Base-by-base conservation (phyloP, 2,888 invertebrate species). In the Amiota mariae region DNA sequence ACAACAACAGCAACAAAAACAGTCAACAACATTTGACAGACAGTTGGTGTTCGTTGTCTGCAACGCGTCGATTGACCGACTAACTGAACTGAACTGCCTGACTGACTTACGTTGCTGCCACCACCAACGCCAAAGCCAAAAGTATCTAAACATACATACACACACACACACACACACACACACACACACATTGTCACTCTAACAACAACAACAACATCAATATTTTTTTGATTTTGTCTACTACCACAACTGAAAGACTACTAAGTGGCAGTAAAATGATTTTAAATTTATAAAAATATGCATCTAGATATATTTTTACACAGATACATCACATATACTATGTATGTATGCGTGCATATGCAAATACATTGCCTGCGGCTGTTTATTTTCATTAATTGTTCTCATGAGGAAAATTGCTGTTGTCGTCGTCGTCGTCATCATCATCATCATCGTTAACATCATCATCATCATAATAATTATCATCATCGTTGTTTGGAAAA, bases 371-470 rank as follows among this genome's bases (percentile, higher is more conserved):
- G 83, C 83, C 84, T 75, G 85, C 81, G 86, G 86, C 86, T 84
- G 86, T 84, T 84, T 84, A 86, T 84, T 84, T 84, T 84, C 85
- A 85, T 85, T 84, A 84, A 84, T 84, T 84, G 84, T 84, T 84
- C 86, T 86, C 84, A 84, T 86, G 86, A 81, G 84, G 82, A 79
- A 82, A 82, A 76, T 59, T 70, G 72, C 67, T 68, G 51, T 63
- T 63, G 63, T 63, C 63, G 63, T 46, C 46, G 46, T 18, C 9
- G 20, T 18, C 59, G 12, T 59, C 20, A 20, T 59, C 11, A 11
- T 59, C 20, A 11, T 59, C 20, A 54, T 54, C 15, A 54, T n/a
- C 15, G 12, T 15, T 3, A 4, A 4, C 20, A 10, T 1, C 20
- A 20, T 51, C n/a, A n/a, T 59, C 20, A 20, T 20, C 20, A 20